Evolutionary conservation across 2,888 invertebrate species (phyloP), one percentile per base, ranked within the genome.

Genomic region (Nesidiocoris tenuis): DNA sequence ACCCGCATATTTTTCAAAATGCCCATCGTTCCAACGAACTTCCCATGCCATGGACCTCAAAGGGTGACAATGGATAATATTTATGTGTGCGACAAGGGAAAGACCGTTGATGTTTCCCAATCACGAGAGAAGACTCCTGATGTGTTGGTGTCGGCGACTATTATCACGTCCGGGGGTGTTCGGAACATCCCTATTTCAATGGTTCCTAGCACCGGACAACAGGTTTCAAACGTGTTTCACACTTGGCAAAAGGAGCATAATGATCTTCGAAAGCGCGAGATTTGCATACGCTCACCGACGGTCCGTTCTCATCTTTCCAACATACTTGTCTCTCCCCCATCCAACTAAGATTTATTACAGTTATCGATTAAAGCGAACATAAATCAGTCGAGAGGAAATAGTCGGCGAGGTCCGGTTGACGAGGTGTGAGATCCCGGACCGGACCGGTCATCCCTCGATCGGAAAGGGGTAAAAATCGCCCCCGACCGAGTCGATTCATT

Each of bases 331-430:
- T 25, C 54, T 61, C 61, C 17, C 63, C 72, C 39, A 54, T 75
- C 74, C 74, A 75, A 75, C 74, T 75, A 75, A 75, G 74, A 75
- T 75, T 75, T 75, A 75, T 75, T 75, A 66, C 74, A 75, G 74
- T 65, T 75, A 75, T 75, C 74, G 74, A 75, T 75, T 75, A 66
- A 75, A 65, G 66, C 23, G 61, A 18, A 75, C 74, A 75, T 75
- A 75, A 75, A 75, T 75, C 74, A 75, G 59, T 54, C 56, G 59
- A 57, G 65, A 75, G 57, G 65, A 39, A 39, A 39, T 7, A 12
- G 39, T 39, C 3, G 12, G 39, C 39, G 39, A 39, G 39, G 39
- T 39, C 39, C 39, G 39, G 39, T 39, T 39, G 39, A 7, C 39
- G 39, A 39, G 39, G 39, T 39, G 39, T 39, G 39, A 39, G 39